A percentile compares a stretch with the other conserved stretches of the same genome.
These are phyloP conservation scores for Ptychoptera contaminata DNA, from an alignment of 2,888 invertebrate genomes.

Conservation along the genomic window DNA sequence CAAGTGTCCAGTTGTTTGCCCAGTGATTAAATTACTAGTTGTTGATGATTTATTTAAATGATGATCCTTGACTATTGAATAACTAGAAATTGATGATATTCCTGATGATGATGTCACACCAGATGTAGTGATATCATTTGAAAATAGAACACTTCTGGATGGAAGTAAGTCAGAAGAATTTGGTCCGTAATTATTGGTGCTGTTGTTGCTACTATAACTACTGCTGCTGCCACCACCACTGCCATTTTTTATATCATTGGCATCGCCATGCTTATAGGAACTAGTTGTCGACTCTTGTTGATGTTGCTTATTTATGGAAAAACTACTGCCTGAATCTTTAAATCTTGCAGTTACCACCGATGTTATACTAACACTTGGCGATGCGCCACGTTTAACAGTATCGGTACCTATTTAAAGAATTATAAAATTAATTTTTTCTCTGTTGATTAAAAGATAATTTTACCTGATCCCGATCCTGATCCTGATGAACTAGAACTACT, in stretches of 20 bases:
- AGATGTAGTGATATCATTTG: neutral
- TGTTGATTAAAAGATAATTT: neutral
- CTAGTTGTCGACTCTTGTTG: constrained; percentile 2
- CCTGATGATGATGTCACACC: constrained; percentile 6
- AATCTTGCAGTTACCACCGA: constrained; percentile 26
- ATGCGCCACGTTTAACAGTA: constrained; percentile 31
- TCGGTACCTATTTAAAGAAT: constrained; percentile 26
- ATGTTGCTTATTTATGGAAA: constrained; percentile 20
- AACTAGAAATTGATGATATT: neutral
- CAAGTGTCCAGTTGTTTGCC: too few species aligned
- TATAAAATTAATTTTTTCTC: neutral
- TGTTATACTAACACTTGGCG: constrained; percentile 19
- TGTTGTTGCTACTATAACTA: constrained; percentile 22
- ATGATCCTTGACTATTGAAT: neutral
- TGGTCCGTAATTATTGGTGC: constrained; percentile 17
- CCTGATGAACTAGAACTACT: constrained; percentile 71
- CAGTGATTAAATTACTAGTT: neutral
- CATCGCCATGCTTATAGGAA: constrained; percentile 5
- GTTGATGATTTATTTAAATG: constrained; percentile 3
- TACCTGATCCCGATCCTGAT: constrained; percentile 58
- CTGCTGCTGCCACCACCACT: constrained; percentile 16
- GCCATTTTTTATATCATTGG: neutral
- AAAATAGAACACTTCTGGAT: constrained; percentile 10
- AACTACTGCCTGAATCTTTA: constrained; percentile 27
- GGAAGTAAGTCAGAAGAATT: constrained; percentile 9